Percentiles rank a stretch among this genome's conserved stretches.
These are phyloP conservation scores for Asarcornis scutulata DNA, from an alignment of 2,113 vertebrate genomes.

Conservation along the genomic window DNA sequence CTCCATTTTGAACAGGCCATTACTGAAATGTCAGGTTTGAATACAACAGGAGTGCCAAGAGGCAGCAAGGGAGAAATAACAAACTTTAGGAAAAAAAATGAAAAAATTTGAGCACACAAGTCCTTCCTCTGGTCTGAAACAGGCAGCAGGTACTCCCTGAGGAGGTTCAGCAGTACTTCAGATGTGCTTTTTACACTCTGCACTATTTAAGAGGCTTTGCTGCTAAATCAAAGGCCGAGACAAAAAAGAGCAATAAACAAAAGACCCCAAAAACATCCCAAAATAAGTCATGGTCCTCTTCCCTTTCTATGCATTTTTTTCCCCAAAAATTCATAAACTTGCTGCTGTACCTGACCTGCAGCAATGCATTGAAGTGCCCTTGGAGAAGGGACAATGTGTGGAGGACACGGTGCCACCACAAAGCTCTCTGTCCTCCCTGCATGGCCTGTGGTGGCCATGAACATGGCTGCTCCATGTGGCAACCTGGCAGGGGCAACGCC, in stretches of 20 bases:
- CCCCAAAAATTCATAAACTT: background rate
- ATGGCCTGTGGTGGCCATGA: rapidly evolving
- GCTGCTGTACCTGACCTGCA: background rate
- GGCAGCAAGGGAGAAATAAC: background rate
- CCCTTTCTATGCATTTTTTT: rapidly evolving
- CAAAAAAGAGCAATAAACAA: background rate
- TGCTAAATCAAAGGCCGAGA: background rate
- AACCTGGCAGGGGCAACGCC: background rate
- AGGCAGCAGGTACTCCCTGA: background rate
- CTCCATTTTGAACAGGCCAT: background rate
- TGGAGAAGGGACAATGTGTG: rapidly evolving
- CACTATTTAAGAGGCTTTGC: background rate
- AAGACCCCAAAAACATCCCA: background rate
- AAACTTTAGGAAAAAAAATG: background rate
- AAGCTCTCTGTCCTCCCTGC: rapidly evolving
- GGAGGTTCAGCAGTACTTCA: background rate
- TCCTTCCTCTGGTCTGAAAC: background rate
- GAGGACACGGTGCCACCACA: background rate
- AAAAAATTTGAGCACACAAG: rapidly evolving
- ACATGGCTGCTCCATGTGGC: rapidly evolving
- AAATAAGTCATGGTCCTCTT: background rate
- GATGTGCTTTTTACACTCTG: background rate
- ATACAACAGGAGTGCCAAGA: background rate
- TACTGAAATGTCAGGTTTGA: background rate
- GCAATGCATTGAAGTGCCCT: rapidly evolving